Percentiles rank a stretch among this genome's conserved stretches.
Conservation (phyloP, 2,888 invertebrate species). For the Limnephilus rhombicus region DNA sequence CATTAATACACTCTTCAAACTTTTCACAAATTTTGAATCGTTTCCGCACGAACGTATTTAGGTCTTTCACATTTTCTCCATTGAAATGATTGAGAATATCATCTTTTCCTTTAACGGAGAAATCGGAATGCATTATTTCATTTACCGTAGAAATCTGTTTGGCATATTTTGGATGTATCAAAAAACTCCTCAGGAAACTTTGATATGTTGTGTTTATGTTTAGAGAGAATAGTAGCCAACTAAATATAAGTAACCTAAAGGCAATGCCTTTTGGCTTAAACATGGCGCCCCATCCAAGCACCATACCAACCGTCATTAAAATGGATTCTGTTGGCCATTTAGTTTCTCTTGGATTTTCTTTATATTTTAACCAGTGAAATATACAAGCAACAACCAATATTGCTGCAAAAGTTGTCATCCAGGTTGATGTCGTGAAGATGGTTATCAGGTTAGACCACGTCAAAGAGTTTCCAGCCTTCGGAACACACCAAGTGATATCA, state of each 20-base stretch:
- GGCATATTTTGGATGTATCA: slow-evolving; percentile 77
- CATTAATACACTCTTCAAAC: slow-evolving; percentile 73
- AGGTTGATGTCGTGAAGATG: slow-evolving; percentile 76
- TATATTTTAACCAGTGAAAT: slow-evolving; percentile 73
- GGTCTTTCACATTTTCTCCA: slow-evolving; percentile 67
- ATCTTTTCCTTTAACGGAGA: slow-evolving; percentile 72
- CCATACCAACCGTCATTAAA: slow-evolving; percentile 75
- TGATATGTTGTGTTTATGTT: slow-evolving; percentile 77
- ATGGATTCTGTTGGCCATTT: slow-evolving; percentile 76
- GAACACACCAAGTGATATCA: slow-evolving; percentile 76
- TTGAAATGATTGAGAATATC: slow-evolving; percentile 71
- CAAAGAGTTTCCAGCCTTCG: slow-evolving; percentile 73
- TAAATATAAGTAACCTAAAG: slow-evolving; percentile 74
- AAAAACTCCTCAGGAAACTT: slow-evolving; percentile 76
- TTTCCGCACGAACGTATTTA: slow-evolving; percentile 75
- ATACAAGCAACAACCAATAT: slow-evolving; percentile 72
- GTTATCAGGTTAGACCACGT: slow-evolving; percentile 76
- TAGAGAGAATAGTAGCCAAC: slow-evolving; percentile 76
- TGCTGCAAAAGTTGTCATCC: slow-evolving; percentile 73
- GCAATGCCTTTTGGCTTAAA: slow-evolving; percentile 73
- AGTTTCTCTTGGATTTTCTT: slow-evolving; percentile 70
- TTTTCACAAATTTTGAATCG: slow-evolving; percentile 73
- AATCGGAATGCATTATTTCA: slow-evolving; percentile 74
- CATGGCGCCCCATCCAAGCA: slow-evolving; percentile 74
- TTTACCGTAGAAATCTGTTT: slow-evolving; percentile 75